Conservation (phyloP, 2,113 vertebrate species). For the Sceloporus tristichus region DNA sequence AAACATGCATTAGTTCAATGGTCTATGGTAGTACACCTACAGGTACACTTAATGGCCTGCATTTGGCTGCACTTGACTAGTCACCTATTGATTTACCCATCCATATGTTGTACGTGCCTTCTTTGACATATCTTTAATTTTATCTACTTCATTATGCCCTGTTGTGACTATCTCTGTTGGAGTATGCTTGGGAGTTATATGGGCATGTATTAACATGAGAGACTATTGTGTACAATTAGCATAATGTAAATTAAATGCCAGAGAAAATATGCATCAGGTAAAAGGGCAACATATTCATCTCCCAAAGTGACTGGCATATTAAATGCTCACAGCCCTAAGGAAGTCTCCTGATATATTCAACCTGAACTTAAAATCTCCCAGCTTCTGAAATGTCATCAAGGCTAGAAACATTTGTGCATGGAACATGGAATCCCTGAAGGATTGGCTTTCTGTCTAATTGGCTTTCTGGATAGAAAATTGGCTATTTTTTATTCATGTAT, state of each 20-base stretch:
- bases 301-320: constrained; percentile 48
- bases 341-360: not conserved
- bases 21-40: not conserved
- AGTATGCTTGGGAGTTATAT: not conserved
- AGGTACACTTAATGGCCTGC: not conserved
- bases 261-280: constrained; percentile 18
- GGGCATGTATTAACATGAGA: not conserved
- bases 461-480: not conserved
- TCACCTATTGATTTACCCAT: not conserved
- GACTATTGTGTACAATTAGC: constrained; percentile 41
- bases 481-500: not conserved
- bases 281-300: constrained; percentile 54
- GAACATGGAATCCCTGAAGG: not conserved
- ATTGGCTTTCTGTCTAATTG: not conserved
- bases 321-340: constrained; percentile 28
- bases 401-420: constrained; percentile 11
- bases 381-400: fast-evolving
- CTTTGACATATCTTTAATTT: not conserved
- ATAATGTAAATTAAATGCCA: constrained; percentile 55
- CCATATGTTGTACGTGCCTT: not conserved
- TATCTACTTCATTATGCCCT: not conserved
- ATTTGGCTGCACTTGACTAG: no score
- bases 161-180: not conserved
- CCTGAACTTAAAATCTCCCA: not conserved
- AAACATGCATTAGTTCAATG: not conserved